Evolutionary conservation across 92 coral and sea anemone species (phyloP), one percentile per base, ranked within the genome.

Genomic region (Diadumene lineata): DNA sequence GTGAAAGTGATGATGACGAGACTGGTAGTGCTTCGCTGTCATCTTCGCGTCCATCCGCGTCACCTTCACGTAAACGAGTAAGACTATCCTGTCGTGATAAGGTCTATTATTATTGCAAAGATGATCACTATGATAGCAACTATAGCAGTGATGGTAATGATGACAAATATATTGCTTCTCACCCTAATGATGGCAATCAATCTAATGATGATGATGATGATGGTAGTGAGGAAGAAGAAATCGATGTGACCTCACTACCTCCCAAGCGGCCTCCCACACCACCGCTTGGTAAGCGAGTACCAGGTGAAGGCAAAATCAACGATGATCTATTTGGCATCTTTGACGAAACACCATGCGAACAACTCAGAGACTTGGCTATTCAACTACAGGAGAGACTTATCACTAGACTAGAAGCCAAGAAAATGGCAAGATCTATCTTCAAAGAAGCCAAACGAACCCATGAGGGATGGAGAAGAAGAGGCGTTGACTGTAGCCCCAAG

Each of bases 391-490:
- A 23, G 22, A 6, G 64, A 23, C 26, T 28, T 28, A 58, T 58
- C 2, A 58, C 25, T 1, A 58, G 31, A 26, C 8, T 22, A 1
- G 2, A 58, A 24, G 64, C 64, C 3, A 19, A 24, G 26, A 1
- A 21, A 26, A 58, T 58, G 8, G 26, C 64, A 1, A 16, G 28
- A 31, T 1, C 7, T 58, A 15, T 58, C 29, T 58, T 58, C 26
- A 22, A 23, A 1, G 64, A 58, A 58, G 64, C 64, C 64, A 58
- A 24, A 58, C 22, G 64, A 58, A 58, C 64, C 64, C 64, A 22
- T 18, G 64, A 58, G 28, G 64, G 64, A 31, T 58, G 64, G 64
- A 58, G 31, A 58, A 28, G 64, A 16, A 58, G 64, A 26, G 64
- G 64, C 26, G 64, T 58, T 58, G 64, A 58, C 28, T 58, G 64